Conservation (phyloP, 2,888 invertebrate species). For the Dysmachus trigonus region DNA sequence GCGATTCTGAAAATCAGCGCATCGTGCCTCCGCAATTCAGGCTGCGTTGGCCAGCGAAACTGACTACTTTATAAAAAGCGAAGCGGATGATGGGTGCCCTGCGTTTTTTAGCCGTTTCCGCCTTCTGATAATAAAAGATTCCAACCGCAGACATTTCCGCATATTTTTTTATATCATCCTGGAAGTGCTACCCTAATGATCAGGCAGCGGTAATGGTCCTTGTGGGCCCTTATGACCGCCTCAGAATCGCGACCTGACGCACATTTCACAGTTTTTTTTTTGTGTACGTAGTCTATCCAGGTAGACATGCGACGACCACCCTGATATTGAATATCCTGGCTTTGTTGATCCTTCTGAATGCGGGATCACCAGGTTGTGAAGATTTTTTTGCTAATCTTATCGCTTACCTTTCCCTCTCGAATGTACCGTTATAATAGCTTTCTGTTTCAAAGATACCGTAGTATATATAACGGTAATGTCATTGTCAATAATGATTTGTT, state of each 20-base stretch:
- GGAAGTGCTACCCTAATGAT: not conserved
- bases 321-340: not conserved
- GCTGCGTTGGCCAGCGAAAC: not conserved
- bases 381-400: not conserved
- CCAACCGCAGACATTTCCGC: slow-evolving; percentile 28
- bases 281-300: not conserved
- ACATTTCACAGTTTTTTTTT: not conserved
- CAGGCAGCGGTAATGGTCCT: not conserved
- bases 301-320: slow-evolving; percentile 24
- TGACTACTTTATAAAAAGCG: slow-evolving; percentile 5
- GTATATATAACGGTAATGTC: not conserved
- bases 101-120: slow-evolving; percentile 14
- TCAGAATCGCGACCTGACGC: not conserved
- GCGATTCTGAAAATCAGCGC: slow-evolving; percentile 27
- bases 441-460: not conserved
- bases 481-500: not conserved
- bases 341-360: not conserved
- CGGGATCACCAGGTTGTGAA: not conserved
- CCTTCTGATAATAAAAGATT: not conserved
- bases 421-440: slow-evolving; percentile 31
- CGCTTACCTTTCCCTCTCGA: not conserved
- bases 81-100: slow-evolving; percentile 26
- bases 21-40: not conserved
- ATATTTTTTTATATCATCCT: not conserved
- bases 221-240: not conserved